Base-by-base conservation (phyloP, 2,113 vertebrate species). In the Notarius lentiginosus region DNA sequence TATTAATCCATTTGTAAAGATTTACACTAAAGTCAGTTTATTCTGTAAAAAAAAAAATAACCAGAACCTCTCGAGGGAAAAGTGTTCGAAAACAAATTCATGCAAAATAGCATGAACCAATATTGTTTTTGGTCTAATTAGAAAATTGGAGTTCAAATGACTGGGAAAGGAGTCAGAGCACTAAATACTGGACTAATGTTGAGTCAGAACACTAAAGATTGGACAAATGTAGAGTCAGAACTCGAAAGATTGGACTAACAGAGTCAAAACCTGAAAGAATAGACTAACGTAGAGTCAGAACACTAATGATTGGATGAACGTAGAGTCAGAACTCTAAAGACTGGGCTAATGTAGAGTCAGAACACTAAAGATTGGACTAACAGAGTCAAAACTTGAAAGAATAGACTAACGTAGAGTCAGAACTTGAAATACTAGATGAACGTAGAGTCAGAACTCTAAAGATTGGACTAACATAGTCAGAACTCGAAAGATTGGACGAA, bases 241-340 rank as follows among this genome's bases (percentile, higher is more conserved):
- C 12, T n/a, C n/a, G n/a, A 72, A 41, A 72, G 17, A 15, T 27
- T 68, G 27, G 41, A 41, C 41, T 41, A 41, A 41, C 41, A 41
- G 41, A 41, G 41, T 41, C 41, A 41, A 4, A 41, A 41, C 41
- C 3, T 0, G 34, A 41, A 41, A 41, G 34, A 34, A 1, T 34
- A 4, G 22, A 65, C 24, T n/a, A 65, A 20, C 11, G 22, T 65
- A 24, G 4, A 15, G 12, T 70, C 14, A 34, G 1, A 70, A 2
- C 12, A 0, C 1, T n/a, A 30, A 30, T 34, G 0, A 17, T 1
- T 24, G 0, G 22, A 63, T 2, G 1, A 22, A 17, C 0, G 1
- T 24, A 9, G 61, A 63, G 61, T 24, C 61, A 7, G 7, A 24
- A 41, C 41, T 41, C 41, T 2, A 41, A 41, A 34, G 34, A 34